Evolutionary conservation across 1,140 invertebrate species (phyloP).

Genomic region (Cydia fagiglandana): DNA sequence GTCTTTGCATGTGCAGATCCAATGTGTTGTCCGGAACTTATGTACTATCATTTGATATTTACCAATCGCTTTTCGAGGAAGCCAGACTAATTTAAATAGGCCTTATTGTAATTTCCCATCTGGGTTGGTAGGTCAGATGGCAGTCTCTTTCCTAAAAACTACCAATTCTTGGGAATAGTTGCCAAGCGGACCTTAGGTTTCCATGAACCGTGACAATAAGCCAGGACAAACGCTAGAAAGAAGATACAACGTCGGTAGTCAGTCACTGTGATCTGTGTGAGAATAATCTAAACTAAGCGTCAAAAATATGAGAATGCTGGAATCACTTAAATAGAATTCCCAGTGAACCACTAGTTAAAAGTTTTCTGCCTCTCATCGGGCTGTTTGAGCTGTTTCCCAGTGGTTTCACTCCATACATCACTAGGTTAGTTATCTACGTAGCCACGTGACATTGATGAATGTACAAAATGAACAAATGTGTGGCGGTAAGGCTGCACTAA

Average conservation of each 20-base stretch:
- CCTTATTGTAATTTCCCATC: background rate
- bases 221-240: background rate
- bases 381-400: constrained; percentile 50
- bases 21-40: too few species aligned
- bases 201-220: constrained; percentile 30
- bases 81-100: too few species aligned
- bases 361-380: background rate
- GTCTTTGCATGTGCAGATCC: too few species aligned
- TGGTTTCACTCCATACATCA: constrained; percentile 52
- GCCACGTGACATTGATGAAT: constrained; percentile 53
- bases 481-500: constrained; percentile 21
- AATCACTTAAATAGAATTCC: too few species aligned
- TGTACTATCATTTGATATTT: too few species aligned
- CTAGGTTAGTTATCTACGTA: constrained; percentile 54
- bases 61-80: too few species aligned
- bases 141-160: background rate
- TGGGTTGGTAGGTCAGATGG: background rate
- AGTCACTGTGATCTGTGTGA: too few species aligned
- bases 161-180: too few species aligned
- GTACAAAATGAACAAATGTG: constrained; percentile 43
- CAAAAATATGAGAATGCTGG: background rate
- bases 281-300: background rate
- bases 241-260: background rate
- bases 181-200: background rate
- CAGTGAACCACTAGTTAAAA: background rate